Evolutionary conservation across 2,888 invertebrate genomes (phyloP).

Genomic region (Lutraria lutraria): DNA sequence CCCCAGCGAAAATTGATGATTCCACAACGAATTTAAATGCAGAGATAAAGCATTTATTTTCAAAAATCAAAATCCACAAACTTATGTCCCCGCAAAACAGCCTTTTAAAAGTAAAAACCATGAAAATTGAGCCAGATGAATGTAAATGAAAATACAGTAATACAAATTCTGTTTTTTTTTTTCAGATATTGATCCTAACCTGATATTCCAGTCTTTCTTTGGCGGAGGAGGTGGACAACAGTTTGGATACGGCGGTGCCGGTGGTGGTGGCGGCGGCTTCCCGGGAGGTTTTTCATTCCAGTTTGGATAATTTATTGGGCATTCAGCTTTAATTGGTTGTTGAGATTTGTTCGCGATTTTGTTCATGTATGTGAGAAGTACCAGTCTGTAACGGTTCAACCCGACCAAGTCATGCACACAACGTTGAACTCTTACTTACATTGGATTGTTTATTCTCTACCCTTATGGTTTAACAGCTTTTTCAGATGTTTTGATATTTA

Average conservation of each 20-base stretch:
- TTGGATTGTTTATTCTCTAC: not conserved
- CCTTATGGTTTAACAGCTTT: not conserved
- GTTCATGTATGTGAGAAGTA: not conserved
- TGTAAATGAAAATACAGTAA: no score
- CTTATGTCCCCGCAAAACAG: no score
- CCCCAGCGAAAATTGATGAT: no score
- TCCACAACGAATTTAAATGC: no score
- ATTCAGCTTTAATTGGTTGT: not conserved
- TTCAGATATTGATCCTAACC: conserved; percentile 92
- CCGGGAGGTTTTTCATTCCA: conserved; percentile 91
- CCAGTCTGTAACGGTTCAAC: no score
- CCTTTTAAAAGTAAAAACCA: no score
- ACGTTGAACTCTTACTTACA: not conserved
- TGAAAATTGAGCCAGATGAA: no score
- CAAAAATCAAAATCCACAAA: no score
- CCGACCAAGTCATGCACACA: not conserved
- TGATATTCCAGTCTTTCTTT: conserved; percentile 95
- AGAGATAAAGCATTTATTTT: no score
- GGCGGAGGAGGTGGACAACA: conserved; percentile 88
- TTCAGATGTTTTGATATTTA: not conserved
- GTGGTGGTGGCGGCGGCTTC: conserved; percentile 75
- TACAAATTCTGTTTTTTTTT: no score
- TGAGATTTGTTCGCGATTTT: not conserved
- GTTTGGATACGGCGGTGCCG: conserved; percentile 71
- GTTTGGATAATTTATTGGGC: conserved; percentile 88